Base-by-base conservation (phyloP, 23 tunicate species). In the Ascidia mentula region DNA sequence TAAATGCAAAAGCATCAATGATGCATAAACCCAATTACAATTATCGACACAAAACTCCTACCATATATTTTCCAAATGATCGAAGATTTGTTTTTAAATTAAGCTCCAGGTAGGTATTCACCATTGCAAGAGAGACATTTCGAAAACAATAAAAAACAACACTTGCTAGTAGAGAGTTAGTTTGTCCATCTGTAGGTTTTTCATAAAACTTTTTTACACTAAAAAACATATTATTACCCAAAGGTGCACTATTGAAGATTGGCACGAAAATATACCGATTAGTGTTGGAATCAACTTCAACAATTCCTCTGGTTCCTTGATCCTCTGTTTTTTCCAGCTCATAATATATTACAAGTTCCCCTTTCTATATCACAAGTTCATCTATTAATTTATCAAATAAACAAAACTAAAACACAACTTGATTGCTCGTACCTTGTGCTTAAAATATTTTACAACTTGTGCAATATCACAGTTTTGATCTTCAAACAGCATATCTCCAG, bases 401-500 rank as follows among this genome's bases (percentile, higher is more conserved):
- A n/a, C n/a, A 15, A 42, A 42, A 15, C 53, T 15, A 42, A 42
- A 12, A 42, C 53, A 42, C 15, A 42, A 42, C 12, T 42, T 42
- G 53, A 42, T 42, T 42, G 12, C 12, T 42, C 12, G 15, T 42
- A 82, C 83, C 72, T 86, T 90, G 75, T 86, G 90, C 0, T 35
- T 0, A 59, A 90, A 90, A 77, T 91, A 94, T 32, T 83, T 60
- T 0, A 94, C 80, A 28, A 92, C 90, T 89, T 94, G 98, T 22
- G 90, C 79, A 33, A 94, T 87, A 72, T 94, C 98, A 76, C 89
- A 85, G 80, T 89, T 85, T 46, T 89, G 89, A 46, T 94, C 98
- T 89, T 94, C 98, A 80, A 94, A 94, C 37, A 94, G 72, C 98
- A 94, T 94, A 40, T 94, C 98, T 18, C 98, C 98, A 46, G 98